Conservation (phyloP, 2,113 vertebrate genomes). For the Psilopogon haemacephalus region DNA sequence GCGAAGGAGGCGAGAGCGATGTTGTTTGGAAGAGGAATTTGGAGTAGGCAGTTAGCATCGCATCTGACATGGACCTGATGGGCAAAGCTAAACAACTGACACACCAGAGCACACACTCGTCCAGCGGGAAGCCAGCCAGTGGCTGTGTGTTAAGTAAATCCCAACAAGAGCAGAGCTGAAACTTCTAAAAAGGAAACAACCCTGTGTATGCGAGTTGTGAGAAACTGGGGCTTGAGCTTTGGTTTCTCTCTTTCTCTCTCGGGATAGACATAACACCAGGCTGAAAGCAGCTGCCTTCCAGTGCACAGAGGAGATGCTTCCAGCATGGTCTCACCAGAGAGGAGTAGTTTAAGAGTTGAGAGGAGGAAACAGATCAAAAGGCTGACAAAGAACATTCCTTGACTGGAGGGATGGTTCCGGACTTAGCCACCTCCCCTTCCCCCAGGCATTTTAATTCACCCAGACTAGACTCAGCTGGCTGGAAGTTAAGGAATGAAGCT, state of each 20-base stretch:
- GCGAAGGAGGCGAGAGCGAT: not conserved
- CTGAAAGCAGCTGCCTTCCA: not conserved
- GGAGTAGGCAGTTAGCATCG: not conserved
- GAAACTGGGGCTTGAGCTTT: not conserved
- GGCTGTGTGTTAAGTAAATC: not conserved
- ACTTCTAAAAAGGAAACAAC: not conserved
- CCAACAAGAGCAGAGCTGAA: not conserved
- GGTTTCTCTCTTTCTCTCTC: not conserved
- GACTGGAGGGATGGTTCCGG: too few relatives aligned
- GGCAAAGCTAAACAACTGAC: not conserved
- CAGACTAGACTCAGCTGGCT: too few relatives aligned
- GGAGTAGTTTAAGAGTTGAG: not conserved
- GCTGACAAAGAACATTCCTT: not conserved
- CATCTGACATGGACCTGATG: not conserved
- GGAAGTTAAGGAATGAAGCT: too few relatives aligned
- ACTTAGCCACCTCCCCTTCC: too few relatives aligned
- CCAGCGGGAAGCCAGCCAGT: not conserved
- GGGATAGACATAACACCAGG: not conserved
- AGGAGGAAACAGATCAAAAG: not conserved
- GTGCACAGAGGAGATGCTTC: not conserved
- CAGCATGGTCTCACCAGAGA: not conserved
- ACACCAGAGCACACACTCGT: not conserved
- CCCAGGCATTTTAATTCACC: too few relatives aligned
- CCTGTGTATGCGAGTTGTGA: not conserved
- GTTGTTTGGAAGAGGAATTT: conserved; percentile 1